phyloP scores from a whole-genome alignment of 1,140 invertebrate species.

The Drosophila punjabiensis region DNA sequence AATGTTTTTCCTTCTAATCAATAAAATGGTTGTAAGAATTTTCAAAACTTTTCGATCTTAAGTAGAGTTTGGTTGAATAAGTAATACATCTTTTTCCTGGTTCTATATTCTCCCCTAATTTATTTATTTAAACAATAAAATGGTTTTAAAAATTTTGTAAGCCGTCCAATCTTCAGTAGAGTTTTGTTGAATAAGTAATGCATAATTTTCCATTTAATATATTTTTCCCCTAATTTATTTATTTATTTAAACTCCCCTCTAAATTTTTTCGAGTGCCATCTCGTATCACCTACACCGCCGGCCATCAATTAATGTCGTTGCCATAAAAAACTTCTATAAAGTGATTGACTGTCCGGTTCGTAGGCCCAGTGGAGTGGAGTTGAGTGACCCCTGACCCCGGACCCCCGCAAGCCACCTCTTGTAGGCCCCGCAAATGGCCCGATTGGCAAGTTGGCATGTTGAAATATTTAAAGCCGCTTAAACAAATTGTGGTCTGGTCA shows the following conservation, averaged over 20 bases:
- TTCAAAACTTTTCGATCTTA: no score
- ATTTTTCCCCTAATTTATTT: neutral
- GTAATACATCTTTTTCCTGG: no score
- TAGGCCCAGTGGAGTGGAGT: conserved; percentile 36
- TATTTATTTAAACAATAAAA: no score
- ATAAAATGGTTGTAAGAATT: no score
- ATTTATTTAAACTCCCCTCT: neutral
- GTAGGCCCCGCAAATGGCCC: conserved; percentile 17
- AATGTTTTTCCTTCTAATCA: no score
- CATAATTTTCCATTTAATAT: no score
- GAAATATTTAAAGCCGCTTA: conserved; percentile 84
- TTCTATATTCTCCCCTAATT: neutral
- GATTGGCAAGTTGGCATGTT: conserved; percentile 71
- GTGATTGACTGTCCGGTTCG: conserved; percentile 71
- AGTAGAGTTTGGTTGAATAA: no score
- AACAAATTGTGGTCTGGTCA: conserved; percentile 79
- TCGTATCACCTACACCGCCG: conserved; percentile 26
- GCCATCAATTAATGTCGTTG: conserved; percentile 77
- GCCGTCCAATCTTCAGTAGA: no score
- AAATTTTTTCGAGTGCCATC: conserved; percentile 12
- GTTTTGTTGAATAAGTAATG: no score
- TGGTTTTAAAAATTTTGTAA: no score
- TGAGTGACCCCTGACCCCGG: conserved; percentile 59
- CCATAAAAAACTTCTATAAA: conserved; percentile 80
- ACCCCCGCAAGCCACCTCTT: conserved; percentile 19